phyloP scores from a whole-genome alignment of 2,888 invertebrate genomes.

The Polydrusus pterygomalis region DNA sequence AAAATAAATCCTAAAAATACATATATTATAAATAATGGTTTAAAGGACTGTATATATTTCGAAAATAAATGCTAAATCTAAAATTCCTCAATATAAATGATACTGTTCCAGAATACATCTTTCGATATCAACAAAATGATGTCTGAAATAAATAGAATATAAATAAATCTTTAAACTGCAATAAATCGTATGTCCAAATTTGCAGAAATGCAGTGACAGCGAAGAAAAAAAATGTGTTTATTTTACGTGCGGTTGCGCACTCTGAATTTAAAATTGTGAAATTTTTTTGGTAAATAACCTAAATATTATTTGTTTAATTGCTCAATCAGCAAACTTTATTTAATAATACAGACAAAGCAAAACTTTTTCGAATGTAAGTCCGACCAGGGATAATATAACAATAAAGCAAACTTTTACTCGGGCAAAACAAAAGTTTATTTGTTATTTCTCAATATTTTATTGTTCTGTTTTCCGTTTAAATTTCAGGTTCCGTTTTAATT shows the following conservation, averaged over 20 bases:
- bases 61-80: no score
- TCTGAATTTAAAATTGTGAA: no score
- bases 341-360: neutral
- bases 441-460: neutral
- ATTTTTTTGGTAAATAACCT: neutral
- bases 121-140: no score
- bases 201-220: neutral
- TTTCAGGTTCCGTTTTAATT: neutral
- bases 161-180: no score
- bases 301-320: conserved; percentile 2
- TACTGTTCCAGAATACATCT: no score
- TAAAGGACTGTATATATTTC: no score
- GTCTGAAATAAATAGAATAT: no score
- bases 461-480: neutral
- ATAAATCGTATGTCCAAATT: no score
- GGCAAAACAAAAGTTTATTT: neutral
- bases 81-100: no score
- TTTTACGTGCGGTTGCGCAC: neutral
- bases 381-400: neutral
- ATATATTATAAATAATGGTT: no score
- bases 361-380: neutral
- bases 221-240: no score
- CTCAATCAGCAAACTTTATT: neutral
- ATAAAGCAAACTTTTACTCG: neutral
- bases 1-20: no score